Conservation (phyloP, 2,797 vertebrate species). For the Enteromius paludinosus region DNA sequence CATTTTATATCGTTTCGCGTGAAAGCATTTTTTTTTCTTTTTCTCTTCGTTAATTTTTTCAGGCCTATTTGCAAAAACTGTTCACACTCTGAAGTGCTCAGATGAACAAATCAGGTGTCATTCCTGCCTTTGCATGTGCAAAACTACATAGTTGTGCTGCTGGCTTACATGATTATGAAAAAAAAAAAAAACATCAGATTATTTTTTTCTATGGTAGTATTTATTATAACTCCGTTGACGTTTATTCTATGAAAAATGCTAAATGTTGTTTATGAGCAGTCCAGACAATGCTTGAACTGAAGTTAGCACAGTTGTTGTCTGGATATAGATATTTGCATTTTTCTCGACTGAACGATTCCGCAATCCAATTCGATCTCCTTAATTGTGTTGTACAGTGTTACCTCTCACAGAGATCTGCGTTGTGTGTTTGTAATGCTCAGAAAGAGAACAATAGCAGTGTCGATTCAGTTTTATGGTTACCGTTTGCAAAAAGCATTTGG, state of each 20-base stretch:
- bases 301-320: conserved; percentile 8
- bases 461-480: not conserved
- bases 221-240: not conserved
- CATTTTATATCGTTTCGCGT: not conserved
- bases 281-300: conserved; percentile 2
- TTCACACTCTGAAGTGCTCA: conserved; percentile 8
- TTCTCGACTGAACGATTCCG: conserved; percentile 7
- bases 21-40: not conserved
- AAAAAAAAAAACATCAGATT: not conserved
- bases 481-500: conserved; percentile 10
- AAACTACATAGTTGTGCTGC: not conserved
- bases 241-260: not conserved
- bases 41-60: not conserved
- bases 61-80: conserved; percentile 13
- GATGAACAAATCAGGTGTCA: conserved; percentile 10
- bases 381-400: conserved; percentile 14
- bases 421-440: conserved; percentile 18
- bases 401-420: not conserved
- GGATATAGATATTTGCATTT: conserved; percentile 1
- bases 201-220: not conserved
- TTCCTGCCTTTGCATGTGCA: conserved; percentile 11
- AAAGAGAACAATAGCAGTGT: conserved; percentile 13
- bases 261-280: not conserved
- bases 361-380: not conserved
- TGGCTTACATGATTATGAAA: conserved; percentile 2